A percentile compares a stretch with the other conserved stretches of the same genome.
These are phyloP conservation scores for Balaenoptera acutorostrata DNA, from an alignment of 2,113 vertebrate genomes.

Conservation along the genomic window DNA sequence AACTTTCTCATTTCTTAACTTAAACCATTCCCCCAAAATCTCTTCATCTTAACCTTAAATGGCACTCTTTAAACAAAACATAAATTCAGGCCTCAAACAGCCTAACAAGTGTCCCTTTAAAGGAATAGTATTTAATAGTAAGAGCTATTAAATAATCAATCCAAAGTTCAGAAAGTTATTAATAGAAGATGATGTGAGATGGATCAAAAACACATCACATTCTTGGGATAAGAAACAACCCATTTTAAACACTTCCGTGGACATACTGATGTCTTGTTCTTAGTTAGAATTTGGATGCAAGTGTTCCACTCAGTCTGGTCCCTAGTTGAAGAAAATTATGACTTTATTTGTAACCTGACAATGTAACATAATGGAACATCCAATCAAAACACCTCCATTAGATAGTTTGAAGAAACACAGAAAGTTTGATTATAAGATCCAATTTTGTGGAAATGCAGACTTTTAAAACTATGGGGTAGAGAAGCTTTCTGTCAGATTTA, in stretches of 20 bases:
- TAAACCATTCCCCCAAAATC: background rate
- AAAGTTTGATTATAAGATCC: background rate
- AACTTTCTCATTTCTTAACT: background rate
- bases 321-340: background rate
- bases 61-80: slow-evolving; percentile 41
- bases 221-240: background rate
- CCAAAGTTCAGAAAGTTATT: slow-evolving; percentile 17
- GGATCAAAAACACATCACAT: background rate
- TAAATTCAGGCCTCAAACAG: slow-evolving; percentile 10
- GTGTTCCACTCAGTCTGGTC: background rate
- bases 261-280: background rate
- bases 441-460: background rate
- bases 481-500: background rate
- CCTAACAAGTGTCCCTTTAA: slow-evolving; percentile 32
- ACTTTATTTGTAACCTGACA: background rate
- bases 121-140: slow-evolving; percentile 21
- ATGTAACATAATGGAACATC: background rate
- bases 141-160: slow-evolving; percentile 10
- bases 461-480: background rate
- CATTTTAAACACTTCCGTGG: background rate
- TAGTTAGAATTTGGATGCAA: background rate
- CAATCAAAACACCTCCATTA: background rate
- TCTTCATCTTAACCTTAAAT: slow-evolving; percentile 19
- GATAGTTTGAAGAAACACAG: background rate
- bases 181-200: background rate